Evolutionary conservation across 2,113 vertebrate genomes (phyloP).

Genomic region (Burhinus bistriatus): DNA sequence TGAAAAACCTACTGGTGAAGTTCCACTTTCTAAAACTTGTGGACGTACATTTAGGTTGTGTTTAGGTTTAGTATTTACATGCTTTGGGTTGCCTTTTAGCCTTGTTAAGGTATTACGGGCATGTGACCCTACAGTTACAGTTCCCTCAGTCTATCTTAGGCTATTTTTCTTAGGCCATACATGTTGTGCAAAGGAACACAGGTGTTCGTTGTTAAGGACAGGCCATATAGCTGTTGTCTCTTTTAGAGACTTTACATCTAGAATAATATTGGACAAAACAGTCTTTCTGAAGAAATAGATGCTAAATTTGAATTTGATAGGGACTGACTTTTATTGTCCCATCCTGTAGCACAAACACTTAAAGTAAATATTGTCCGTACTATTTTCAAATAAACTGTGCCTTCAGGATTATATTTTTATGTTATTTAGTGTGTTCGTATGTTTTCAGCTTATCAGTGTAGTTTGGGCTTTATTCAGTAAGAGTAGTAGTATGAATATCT

Average conservation of each 20-base stretch:
- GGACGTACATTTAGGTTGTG: accelerated
- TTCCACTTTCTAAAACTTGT: neutral
- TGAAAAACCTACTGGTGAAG: neutral
- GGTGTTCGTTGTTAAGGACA: neutral
- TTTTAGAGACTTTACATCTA: neutral
- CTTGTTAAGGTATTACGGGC: neutral
- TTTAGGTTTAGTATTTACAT: neutral
- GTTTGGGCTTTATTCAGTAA: neutral
- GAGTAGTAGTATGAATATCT: neutral
- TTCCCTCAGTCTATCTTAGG: neutral
- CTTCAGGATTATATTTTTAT: neutral
- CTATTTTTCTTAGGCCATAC: neutral
- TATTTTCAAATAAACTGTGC: neutral
- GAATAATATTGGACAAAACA: neutral
- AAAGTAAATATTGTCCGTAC: neutral
- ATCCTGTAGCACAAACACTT: neutral
- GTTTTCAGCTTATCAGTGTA: neutral
- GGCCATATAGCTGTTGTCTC: neutral
- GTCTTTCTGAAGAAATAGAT: neutral
- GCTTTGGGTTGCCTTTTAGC: neutral
- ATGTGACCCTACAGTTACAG: neutral
- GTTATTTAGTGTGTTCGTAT: neutral
- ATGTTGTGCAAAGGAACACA: neutral
- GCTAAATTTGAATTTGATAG: neutral
- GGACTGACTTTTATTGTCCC: neutral